These are phyloP conservation scores for Sclerodermus sp. DNA, from an alignment of 2,888 invertebrate species.

Conservation along the genomic window DNA sequence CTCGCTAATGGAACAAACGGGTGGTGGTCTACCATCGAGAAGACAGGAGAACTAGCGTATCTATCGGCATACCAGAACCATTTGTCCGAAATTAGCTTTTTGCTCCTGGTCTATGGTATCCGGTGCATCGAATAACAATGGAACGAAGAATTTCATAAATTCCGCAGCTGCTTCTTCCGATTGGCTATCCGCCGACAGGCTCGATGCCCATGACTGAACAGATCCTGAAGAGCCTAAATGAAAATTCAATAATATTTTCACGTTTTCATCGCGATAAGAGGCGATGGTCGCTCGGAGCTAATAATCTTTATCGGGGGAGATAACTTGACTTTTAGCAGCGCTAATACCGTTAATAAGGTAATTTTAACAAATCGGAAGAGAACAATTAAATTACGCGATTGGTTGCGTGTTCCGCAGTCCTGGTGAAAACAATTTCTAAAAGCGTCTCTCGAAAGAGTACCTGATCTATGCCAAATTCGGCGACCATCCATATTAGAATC, in stretches of 20 bases:
- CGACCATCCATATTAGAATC: conserved; percentile 59
- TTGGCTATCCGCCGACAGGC: conserved; percentile 65
- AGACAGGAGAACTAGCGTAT: not conserved
- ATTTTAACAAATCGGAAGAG: too few species aligned
- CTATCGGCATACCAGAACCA: conserved; percentile 59
- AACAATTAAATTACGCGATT: too few species aligned
- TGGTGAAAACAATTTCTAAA: too few species aligned
- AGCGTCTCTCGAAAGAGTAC: too few species aligned
- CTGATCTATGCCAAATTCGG: conserved; percentile 55
- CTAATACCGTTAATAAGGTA: too few species aligned
- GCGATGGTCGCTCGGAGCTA: too few species aligned
- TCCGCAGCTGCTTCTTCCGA: conserved; percentile 64
- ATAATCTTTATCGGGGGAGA: too few species aligned
- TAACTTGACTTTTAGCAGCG: too few species aligned
- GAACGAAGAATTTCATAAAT: conserved; percentile 71
- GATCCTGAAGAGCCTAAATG: conserved; percentile 65
- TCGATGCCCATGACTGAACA: conserved; percentile 68
- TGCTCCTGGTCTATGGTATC: conserved; percentile 64
- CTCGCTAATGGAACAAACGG: too few species aligned
- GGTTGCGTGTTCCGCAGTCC: too few species aligned
- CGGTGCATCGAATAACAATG: conserved; percentile 65
- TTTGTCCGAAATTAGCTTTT: conserved; percentile 70
- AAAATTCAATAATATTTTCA: not conserved
- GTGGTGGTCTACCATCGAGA: not conserved
- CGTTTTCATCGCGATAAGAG: too few species aligned